Percentiles rank a stretch among this genome's conserved stretches.
Conservation (phyloP, 1,140 invertebrate genomes). For the Ericerus pela region DNA sequence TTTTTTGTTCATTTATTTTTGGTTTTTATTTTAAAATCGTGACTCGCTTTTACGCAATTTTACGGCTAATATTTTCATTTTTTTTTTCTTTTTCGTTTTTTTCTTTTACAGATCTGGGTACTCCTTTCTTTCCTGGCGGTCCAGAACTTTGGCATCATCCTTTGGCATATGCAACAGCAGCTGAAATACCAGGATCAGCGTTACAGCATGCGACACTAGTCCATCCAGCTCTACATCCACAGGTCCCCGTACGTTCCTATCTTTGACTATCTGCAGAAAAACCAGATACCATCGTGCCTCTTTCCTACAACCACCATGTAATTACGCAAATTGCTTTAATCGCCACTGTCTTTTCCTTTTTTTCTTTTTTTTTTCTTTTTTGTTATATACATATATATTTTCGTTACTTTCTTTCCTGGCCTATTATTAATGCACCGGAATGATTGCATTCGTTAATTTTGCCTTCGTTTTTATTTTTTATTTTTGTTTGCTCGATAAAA, state of each 20-base stretch:
- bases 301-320: conserved; percentile 25
- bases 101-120: conserved; percentile 62
- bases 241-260: conserved; percentile 89
- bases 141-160: conserved; percentile 87
- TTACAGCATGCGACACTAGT: conserved; percentile 78
- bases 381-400: not conserved
- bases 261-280: conserved; percentile 86
- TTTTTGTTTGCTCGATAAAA: not conserved
- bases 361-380: conserved; percentile 12
- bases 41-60: no score
- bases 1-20: no score
- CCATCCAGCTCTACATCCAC: conserved; percentile 84
- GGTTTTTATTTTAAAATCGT: no score
- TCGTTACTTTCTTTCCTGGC: conserved; percentile 4
- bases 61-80: no score
- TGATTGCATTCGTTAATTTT: not conserved
- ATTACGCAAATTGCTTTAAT: conserved; percentile 15
- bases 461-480: not conserved
- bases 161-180: conserved; percentile 66
- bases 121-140: conserved; percentile 76
- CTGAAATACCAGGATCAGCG: conserved; percentile 61
- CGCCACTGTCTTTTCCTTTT: not conserved
- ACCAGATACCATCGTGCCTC: conserved; percentile 22
- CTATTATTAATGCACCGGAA: not conserved
- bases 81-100: no score